Base-by-base conservation (phyloP, 2,113 vertebrate genomes). In the Benthochromis sp. region DNA sequence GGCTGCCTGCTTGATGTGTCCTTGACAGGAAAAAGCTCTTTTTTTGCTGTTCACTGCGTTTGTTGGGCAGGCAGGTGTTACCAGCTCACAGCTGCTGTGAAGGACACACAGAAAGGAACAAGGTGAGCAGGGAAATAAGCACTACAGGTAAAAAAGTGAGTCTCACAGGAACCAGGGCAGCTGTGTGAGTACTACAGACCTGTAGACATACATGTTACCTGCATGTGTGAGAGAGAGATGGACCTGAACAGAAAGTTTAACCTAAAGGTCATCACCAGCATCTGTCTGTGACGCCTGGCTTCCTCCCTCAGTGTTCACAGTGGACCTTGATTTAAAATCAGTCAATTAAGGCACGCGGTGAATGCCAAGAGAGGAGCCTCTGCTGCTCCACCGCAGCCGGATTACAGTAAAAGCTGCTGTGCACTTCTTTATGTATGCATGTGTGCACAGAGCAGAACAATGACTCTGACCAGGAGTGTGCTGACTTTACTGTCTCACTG, bases 331-430 rank as follows among this genome's bases (percentile, higher is more conserved):
- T 95, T 95, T 95, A 82, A 95, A 93, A 94, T 93, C 91, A 84
- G 92, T 93, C 73, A 98, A 98, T 98, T 98, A 98, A 98, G 97
- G 97, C 98, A 98, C 97, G 98, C 98, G 97, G 97, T 98, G 97
- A 98, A 98, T 98, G 97, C 97, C 97, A 98, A 97, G 97, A 98
- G 97, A 96, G 96, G 96, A 93, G 90, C 57, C 81, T 79, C 57
- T 2, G 2, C 82, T 88, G 82, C 92, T 82, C 43, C 90, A 55
- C 10, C 6, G 54, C 6, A 31, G 43, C 71, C 2, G 4, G 7
- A 2, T 4, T 8, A 29, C 27, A 6, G 24, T 0, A 1, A 50
- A 12, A 50, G 71, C 71, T 31, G 43, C 27, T 4, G 43, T 50
- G 16, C 71, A 8, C 43, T 4, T 78, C 8, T 31, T n/a, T 4